Evolutionary conservation across 2,113 vertebrate genomes (phyloP).

Genomic region (Motacilla alba): DNA sequence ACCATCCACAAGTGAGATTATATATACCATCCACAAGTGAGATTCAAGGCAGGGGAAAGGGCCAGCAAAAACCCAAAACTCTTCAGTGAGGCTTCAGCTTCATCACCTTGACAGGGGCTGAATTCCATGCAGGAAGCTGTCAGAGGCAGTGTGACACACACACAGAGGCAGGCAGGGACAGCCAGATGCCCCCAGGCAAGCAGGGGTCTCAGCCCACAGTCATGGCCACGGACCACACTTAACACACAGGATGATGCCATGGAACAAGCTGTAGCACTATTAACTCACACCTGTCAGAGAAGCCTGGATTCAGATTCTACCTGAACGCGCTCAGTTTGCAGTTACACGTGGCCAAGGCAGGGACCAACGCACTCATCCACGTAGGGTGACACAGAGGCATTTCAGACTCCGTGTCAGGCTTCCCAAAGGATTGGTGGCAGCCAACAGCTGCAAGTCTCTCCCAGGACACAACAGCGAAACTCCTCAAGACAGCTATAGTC

Average conservation of each 20-base stretch:
- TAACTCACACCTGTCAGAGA: fast-evolving
- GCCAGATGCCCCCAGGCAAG: not conserved
- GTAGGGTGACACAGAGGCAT: not conserved
- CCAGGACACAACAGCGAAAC: not conserved
- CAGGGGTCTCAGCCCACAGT: not conserved
- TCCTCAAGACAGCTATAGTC: not conserved
- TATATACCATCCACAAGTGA: not conserved
- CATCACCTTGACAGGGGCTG: fast-evolving
- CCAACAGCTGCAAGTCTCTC: not conserved
- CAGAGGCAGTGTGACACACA: not conserved
- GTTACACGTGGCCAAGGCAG: fast-evolving
- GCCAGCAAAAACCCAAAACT: not conserved
- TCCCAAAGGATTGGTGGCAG: not conserved
- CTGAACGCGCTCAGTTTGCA: fast-evolving
- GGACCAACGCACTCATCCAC: not conserved
- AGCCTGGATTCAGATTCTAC: not conserved
- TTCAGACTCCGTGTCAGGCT: not conserved
- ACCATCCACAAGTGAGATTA: not conserved
- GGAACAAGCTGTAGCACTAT: fast-evolving
- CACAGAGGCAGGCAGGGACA: not conserved
- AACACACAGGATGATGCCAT: not conserved
- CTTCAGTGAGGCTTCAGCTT: not conserved
- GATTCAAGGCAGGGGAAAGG: not conserved
- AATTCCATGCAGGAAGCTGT: not conserved
- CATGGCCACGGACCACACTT: not conserved